phyloP scores from a whole-genome alignment of 2,888 invertebrate species.

The Nowickia ferox region DNA sequence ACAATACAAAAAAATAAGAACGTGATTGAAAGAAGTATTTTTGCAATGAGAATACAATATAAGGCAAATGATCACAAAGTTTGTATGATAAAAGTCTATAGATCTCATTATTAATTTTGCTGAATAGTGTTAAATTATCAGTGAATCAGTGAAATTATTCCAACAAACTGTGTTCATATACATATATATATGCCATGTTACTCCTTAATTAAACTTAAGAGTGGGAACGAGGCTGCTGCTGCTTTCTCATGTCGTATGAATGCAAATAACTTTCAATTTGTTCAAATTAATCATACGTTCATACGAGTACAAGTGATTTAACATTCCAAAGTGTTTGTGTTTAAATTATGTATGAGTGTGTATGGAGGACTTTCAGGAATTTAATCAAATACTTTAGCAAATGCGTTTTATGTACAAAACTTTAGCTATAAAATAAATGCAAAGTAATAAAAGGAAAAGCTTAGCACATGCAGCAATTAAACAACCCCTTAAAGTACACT shows the following conservation, averaged over 20 bases:
- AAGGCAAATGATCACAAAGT: too few relatives aligned
- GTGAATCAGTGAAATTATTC: too few relatives aligned
- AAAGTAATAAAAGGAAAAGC: slow-evolving; percentile 3
- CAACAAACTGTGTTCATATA: too few relatives aligned
- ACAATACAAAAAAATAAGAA: too few relatives aligned
- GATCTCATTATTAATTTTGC: too few relatives aligned
- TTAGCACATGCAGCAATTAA: slow-evolving; percentile 43
- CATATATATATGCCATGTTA: too few relatives aligned
- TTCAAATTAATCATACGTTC: slow-evolving; percentile 25
- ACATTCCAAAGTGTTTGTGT: background rate
- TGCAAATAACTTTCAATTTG: background rate
- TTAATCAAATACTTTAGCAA: slow-evolving; percentile 31
- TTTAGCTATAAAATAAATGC: slow-evolving; percentile 28
- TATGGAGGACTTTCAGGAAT: background rate
- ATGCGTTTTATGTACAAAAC: slow-evolving; percentile 19
- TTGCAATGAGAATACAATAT: too few relatives aligned
- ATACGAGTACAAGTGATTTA: background rate
- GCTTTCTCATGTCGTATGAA: background rate
- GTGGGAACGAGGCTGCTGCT: background rate
- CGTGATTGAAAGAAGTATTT: too few relatives aligned
- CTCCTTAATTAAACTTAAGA: background rate
- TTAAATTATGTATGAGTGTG: background rate
- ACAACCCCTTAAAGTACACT: slow-evolving; percentile 15
- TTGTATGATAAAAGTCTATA: too few relatives aligned
- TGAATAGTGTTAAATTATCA: too few relatives aligned